These are phyloP conservation scores for Volucella zonaria DNA, from an alignment of 2,888 invertebrate species.

Conservation along the genomic window DNA sequence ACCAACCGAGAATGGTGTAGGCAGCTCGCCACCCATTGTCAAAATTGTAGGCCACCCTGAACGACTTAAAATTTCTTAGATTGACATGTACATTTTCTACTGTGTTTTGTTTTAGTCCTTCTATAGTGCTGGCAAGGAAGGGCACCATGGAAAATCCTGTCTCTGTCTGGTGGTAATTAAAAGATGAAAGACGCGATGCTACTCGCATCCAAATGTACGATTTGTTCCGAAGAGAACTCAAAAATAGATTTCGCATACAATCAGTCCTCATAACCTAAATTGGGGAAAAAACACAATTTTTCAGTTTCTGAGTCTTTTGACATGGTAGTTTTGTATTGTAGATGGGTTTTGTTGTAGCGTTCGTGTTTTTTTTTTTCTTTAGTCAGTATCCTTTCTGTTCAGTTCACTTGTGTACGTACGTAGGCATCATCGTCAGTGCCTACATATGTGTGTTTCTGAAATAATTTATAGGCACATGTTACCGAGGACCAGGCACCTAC, in stretches of 20 bases:
- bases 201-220: conserved; percentile 24
- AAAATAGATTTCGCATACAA: conserved; percentile 33
- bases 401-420: neutral
- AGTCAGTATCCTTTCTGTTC: neutral
- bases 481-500: neutral
- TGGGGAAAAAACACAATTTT: conserved; percentile 40
- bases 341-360: conserved; percentile 13
- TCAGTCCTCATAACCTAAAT: conserved; percentile 62
- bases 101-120: neutral
- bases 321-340: neutral
- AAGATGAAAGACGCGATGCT: conserved; percentile 49
- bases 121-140: conserved; percentile 5
- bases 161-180: conserved; percentile 49
- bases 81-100: conserved; percentile 23
- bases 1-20: neutral
- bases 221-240: conserved; percentile 6
- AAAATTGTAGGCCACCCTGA: neutral
- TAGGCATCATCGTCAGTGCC: conserved; percentile 35
- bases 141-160: conserved; percentile 34
- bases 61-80: neutral
- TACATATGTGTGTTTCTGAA: conserved; percentile 46
- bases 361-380: conserved; percentile 15
- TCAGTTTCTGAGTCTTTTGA: conserved; percentile 24
- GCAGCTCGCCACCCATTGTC: neutral
- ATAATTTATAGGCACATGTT: conserved; percentile 64